Percentiles rank a stretch among this genome's conserved stretches.
These are phyloP conservation scores for Poeciliopsis turneri DNA, from an alignment of 2,797 vertebrate genomes.

Conservation along the genomic window DNA sequence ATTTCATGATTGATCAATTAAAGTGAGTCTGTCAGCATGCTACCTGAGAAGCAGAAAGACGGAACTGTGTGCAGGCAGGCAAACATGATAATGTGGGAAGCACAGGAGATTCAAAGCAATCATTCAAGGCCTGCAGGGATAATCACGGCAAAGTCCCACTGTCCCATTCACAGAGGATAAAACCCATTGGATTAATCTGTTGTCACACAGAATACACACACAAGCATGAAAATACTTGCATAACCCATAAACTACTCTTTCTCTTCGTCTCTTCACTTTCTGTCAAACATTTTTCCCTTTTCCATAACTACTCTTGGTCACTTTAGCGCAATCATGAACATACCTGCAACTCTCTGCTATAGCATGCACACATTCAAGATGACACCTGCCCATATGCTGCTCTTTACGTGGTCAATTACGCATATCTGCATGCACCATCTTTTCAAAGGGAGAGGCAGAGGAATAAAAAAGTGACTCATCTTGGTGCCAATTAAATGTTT, in stretches of 20 bases:
- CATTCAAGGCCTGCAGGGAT: slow-evolving; percentile 81
- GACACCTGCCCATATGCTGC: slow-evolving; percentile 55
- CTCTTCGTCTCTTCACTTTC: slow-evolving; percentile 41
- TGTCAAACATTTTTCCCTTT: slow-evolving; percentile 45
- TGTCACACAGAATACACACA: slow-evolving; percentile 72
- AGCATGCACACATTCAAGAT: slow-evolving; percentile 41
- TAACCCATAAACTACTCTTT: slow-evolving; percentile 62
- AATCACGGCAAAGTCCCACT: slow-evolving; percentile 80
- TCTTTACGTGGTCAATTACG: slow-evolving; percentile 17
- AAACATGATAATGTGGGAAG: slow-evolving; percentile 45
- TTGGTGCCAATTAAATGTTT: background rate
- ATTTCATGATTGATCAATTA: slow-evolving; percentile 3
- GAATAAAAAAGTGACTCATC: background rate
- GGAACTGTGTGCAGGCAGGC: background rate
- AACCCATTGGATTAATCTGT: slow-evolving; percentile 80
- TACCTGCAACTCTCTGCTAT: slow-evolving; percentile 22
- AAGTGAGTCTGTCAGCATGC: background rate
- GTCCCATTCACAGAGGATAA: slow-evolving; percentile 81
- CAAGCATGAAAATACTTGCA: slow-evolving; percentile 65
- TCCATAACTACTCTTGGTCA: slow-evolving; percentile 46
- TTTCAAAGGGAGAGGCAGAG: slow-evolving; percentile 6
- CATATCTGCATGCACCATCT: background rate
- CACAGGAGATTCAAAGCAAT: slow-evolving; percentile 79
- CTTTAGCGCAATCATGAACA: slow-evolving; percentile 10
- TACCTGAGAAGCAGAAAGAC: background rate